Base-by-base conservation (phyloP, 2,888 invertebrate genomes). In the Nudaria mundana region DNA sequence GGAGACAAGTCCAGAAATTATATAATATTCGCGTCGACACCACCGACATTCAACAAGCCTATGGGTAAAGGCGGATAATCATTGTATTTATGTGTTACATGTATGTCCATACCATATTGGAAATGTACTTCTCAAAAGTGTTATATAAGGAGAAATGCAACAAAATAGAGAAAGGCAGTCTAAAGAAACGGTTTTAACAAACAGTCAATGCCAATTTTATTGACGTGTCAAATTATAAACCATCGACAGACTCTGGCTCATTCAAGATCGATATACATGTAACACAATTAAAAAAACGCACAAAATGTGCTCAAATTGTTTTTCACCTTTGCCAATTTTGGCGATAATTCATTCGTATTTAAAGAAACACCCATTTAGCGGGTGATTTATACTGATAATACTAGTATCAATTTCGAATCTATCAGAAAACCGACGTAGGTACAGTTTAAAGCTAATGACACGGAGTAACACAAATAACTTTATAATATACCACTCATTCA, bases 331-430 rank as follows among this genome's bases (percentile, higher is more conserved):
- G 76, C 76, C 77, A 65, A 56, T 56, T 48, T 52, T 48, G 76
- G 74, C 76, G 63, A 62, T 56, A 65, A 63, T 59, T 65, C 64
- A 64, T 59, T 56, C 56, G 63, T 61, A 63, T 66, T 63, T 63
- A 63, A 71, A 66, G 66, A n/a, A n/a, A n/a, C 70, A 62, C 74
- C 80, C 74, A 36, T 52, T 47, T 36, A 39, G 41, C 48, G 72
- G 76, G 73, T 54, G 52, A 52, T 46, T 57, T 71, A 52, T 74
- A 66, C 63, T 69, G 72, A 75, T 74, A 81, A 77, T 67, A 74
- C 77, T 79, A 81, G 69, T 50, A 79, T 85, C 86, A 86, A 85
- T 86, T 86, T 86, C 86, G 85, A 87, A 84, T 76, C 85, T 83
- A 86, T 81, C 86, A 84, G 85, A 80, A 67, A 68, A 61, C 68